Percentiles rank a stretch among this genome's conserved stretches.
Conservation (phyloP, 2,888 invertebrate species). For the Drosophila affinis region DNA sequence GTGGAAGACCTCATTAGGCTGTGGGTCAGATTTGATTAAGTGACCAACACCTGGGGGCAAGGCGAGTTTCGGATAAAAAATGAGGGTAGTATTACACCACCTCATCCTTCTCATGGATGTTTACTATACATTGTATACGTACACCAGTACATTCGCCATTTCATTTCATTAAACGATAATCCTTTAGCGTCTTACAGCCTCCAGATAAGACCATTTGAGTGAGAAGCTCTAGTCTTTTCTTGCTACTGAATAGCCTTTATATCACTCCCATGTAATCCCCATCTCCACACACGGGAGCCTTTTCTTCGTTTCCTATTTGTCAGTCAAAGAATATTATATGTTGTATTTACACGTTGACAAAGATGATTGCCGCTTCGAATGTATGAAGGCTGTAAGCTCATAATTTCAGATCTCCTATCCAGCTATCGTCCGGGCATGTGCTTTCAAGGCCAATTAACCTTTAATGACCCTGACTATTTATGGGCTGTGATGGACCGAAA, state of each 20-base stretch:
- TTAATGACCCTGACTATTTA: slow-evolving; percentile 41
- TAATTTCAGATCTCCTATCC: neutral
- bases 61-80: slow-evolving; percentile 8
- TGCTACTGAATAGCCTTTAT: neutral
- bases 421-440: slow-evolving; percentile 12
- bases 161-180: neutral
- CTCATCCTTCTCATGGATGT: neutral
- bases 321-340: slow-evolving; percentile 6
- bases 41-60: slow-evolving; percentile 37
- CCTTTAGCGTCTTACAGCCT: neutral
- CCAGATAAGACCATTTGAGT: neutral
- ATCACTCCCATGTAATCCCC: neutral
- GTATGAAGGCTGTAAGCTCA: slow-evolving; percentile 21
- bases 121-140: neutral
- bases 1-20: slow-evolving; percentile 36
- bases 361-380: slow-evolving; percentile 28
- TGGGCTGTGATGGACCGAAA: slow-evolving; percentile 35
- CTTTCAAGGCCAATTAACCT: slow-evolving; percentile 49
- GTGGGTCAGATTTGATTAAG: slow-evolving; percentile 40
- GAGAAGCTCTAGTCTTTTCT: neutral
- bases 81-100: neutral
- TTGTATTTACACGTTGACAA: slow-evolving; percentile 21
- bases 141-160: neutral
- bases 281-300: neutral
- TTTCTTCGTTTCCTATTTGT: slow-evolving; percentile 6